Percentiles rank a stretch among this genome's conserved stretches.
Evolutionary conservation across 2,888 invertebrate species (phyloP).

Genomic region (Cephus nigrinus): DNA sequence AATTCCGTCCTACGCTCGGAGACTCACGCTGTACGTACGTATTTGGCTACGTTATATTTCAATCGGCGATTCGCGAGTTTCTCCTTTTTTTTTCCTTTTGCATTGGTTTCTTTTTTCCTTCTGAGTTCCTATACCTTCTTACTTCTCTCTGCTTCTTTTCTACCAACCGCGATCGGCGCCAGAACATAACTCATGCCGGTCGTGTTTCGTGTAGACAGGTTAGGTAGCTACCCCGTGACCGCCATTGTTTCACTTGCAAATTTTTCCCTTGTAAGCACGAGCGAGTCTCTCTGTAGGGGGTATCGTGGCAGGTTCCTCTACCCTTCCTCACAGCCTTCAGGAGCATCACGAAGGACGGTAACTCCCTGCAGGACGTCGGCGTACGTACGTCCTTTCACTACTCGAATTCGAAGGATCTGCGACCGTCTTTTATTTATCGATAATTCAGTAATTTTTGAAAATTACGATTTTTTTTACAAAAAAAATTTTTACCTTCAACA

Average conservation of each 20-base stretch:
- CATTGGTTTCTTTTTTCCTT: constrained; percentile 7
- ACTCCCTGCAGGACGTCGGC: not conserved
- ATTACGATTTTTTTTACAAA: not conserved
- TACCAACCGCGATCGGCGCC: constrained; percentile 48
- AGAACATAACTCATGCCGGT: constrained; percentile 61
- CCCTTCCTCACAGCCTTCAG: not conserved
- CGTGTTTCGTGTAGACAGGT: constrained; percentile 45
- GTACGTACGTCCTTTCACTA: not conserved
- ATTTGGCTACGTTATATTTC: constrained; percentile 60
- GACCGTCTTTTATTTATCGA: not conserved
- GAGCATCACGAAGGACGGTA: not conserved
- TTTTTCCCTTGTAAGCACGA: constrained; percentile 57
- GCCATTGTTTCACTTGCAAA: constrained; percentile 63
- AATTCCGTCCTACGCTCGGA: constrained; percentile 24
- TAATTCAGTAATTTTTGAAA: not conserved
- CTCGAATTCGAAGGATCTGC: not conserved
- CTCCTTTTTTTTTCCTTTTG: not conserved
- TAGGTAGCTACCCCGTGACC: constrained; percentile 39
- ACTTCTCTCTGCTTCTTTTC: constrained; percentile 30
- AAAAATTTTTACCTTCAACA: not conserved
- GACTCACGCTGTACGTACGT: constrained; percentile 39
- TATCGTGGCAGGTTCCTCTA: constrained; percentile 34
- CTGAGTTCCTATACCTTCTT: constrained; percentile 17
- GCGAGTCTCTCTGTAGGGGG: constrained; percentile 51
- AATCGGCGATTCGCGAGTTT: constrained; percentile 44